Base-by-base conservation (phyloP, 2,113 vertebrate species). In the Trematomus loennbergii region DNA sequence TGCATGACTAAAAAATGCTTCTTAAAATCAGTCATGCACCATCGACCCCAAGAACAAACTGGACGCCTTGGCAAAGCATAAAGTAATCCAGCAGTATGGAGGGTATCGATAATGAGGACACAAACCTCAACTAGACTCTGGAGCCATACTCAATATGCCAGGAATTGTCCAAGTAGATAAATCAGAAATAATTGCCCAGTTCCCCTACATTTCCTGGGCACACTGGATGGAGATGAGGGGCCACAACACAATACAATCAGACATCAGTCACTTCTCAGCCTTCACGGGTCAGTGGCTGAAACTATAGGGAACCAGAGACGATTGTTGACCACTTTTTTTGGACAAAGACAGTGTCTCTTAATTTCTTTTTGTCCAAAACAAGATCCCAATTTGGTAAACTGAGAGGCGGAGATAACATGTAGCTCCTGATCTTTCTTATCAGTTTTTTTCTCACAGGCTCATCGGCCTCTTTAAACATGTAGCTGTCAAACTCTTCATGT, bases 111-210 rank as follows among this genome's bases (percentile, higher is more conserved):
- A 94, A 94, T 91, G 90, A 94, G 91, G 86, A 89, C 87, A 83
- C 86, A 93, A 84, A 89, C 89, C 85, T 89, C 71, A 70, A 83
- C 83, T 57, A 70, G 81, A 88, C 89, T 89, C 82, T 79, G 79
- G 84, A 88, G 83, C 85, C 16, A 70, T 62, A 81, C 92, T 89
- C 85, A 92, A 84, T 82, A 90, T 90, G 91, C 88, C 87, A 87
- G 84, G 73, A 91, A 88, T 92, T 92, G 93, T 94, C 94, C 87
- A 91, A 90, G 90, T 90, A 92, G 89, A 95, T 95, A 93, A 92
- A 95, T 95, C 94, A 93, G 79, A 94, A 94, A 94, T 94, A 93
- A 94, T 94, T 94, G 91, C 88, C 87, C 72, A 72, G 82, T 86
- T 92, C 70, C 78, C 75, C 85, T 71, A 83, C 85, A 88, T 91